Conservation (phyloP, 53 echinoderm and acorn worm genomes). For the Holothuria leucospilota region DNA sequence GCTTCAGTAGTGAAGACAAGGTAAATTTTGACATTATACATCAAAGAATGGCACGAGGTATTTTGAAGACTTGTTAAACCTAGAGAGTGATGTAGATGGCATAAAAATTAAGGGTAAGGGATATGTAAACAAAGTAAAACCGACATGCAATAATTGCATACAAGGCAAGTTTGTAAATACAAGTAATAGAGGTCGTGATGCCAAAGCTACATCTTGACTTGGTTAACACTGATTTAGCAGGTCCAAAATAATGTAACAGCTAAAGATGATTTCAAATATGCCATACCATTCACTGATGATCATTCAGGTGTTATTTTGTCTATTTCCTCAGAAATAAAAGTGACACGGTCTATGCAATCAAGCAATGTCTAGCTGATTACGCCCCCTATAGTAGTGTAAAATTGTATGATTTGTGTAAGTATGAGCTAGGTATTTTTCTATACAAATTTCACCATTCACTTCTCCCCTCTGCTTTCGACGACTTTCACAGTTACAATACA, state of each 20-base stretch:
- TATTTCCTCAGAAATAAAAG: no score
- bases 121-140: background rate
- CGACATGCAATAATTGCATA: no score
- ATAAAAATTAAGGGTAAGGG: background rate
- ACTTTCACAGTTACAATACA: no score
- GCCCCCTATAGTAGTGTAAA: background rate
- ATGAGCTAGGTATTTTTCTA: constrained; percentile 46
- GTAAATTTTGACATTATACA: background rate
- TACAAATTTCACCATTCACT: background rate
- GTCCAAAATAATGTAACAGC: no score
- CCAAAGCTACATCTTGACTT: background rate
- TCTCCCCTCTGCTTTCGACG: no score
- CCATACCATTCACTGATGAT: no score
- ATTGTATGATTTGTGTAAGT: constrained; percentile 43
- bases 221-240: no score
- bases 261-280: no score
- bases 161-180: constrained; percentile 9
- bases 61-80: constrained; percentile 9
- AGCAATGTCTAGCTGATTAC: background rate
- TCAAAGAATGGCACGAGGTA: constrained; percentile 17
- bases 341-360: no score
- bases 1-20: background rate
- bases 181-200: background rate
- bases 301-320: no score
- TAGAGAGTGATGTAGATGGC: background rate